Evolutionary conservation across 1,140 invertebrate genomes (phyloP).

Genomic region (Forficula auricularia): DNA sequence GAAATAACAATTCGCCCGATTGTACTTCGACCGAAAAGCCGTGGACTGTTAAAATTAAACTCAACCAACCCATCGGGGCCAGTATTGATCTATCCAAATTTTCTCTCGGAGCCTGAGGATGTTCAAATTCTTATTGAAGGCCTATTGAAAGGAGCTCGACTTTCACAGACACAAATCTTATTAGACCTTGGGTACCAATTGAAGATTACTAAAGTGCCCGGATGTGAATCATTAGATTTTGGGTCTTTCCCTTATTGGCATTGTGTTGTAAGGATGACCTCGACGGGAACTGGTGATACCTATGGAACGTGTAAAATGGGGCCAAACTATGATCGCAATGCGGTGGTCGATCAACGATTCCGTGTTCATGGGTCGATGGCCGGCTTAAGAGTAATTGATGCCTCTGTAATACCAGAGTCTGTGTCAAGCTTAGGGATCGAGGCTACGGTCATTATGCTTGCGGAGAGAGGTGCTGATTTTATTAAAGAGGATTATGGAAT

Average conservation of each 20-base stretch:
- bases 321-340: slow-evolving; percentile 20
- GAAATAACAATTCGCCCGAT: slow-evolving; percentile 12
- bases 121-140: slow-evolving; percentile 20
- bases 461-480: slow-evolving; percentile 32
- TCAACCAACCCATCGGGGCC: slow-evolving; percentile 35
- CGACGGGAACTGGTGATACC: slow-evolving; percentile 20
- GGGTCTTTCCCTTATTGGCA: slow-evolving; percentile 32
- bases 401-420: slow-evolving; percentile 30
- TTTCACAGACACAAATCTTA: slow-evolving; percentile 20
- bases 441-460: slow-evolving; percentile 29
- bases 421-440: slow-evolving; percentile 23
- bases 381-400: slow-evolving; percentile 26
- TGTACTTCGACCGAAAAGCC: slow-evolving; percentile 36
- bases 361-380: slow-evolving; percentile 24
- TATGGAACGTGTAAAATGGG: slow-evolving; percentile 32
- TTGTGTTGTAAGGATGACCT: slow-evolving; percentile 14
- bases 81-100: slow-evolving; percentile 48
- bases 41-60: slow-evolving; percentile 35
- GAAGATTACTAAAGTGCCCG: slow-evolving; percentile 2
- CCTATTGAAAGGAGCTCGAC: slow-evolving; percentile 23
- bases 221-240: slow-evolving; percentile 28
- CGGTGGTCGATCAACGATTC: slow-evolving; percentile 30
- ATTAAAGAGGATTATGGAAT: slow-evolving; percentile 23
- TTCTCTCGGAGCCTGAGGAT: slow-evolving; percentile 27
- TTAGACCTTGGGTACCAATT: slow-evolving; percentile 15